Base-by-base conservation (phyloP, 1,140 invertebrate species). In the Brachionus koreanus region DNA sequence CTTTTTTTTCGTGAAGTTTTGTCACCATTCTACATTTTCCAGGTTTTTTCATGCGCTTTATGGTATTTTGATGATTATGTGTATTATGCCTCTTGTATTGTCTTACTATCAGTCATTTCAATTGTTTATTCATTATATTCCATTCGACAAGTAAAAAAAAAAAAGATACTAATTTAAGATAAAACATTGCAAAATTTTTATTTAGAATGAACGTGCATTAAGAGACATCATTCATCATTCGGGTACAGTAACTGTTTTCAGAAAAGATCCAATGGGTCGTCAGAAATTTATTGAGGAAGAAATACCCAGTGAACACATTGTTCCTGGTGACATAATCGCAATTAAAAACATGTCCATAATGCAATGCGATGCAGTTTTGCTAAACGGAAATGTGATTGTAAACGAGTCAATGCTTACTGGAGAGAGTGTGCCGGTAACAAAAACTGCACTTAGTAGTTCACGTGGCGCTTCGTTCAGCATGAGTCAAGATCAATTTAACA, bases 21-120 rank as follows among this genome's bases (percentile, higher is more conserved):
- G n/a, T 82, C 82, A 5, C 82, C 82, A 19, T 89, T 89, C 83
- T 89, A 89, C 83, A 85, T 89, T 33, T 88, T 89, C 81, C 88
- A 89, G 86, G 83, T 86, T 42, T 89, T 89, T 82, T 87, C 88
- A 5, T 84, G 87, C n/a, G 83, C 86, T 23, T 82, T 89, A 7
- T 89, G 88, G 88, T 84, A 85, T 84, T 84, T 81, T 69, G 87
- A 87, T 61, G 69, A 83, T n/a, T 83, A 83, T 35, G 12, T 46
- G n/a, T 67, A 46, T 12, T 83, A 83, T 52, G 67, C 82, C n/a
- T 42, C 69, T 43, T 83, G 94, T 35, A 95, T 97, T 83, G 89
- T 96, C 7, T 86, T 93, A 10, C 95, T 96, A 93, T 95, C 94
- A 0, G 89, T 93, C 52, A 92, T 94, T 84, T 94, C 94, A 82